Percentiles rank a stretch among this genome's conserved stretches.
These are phyloP conservation scores for Pseudachorutes palmiensis DNA, from an alignment of 1,140 invertebrate species.

Conservation along the genomic window DNA sequence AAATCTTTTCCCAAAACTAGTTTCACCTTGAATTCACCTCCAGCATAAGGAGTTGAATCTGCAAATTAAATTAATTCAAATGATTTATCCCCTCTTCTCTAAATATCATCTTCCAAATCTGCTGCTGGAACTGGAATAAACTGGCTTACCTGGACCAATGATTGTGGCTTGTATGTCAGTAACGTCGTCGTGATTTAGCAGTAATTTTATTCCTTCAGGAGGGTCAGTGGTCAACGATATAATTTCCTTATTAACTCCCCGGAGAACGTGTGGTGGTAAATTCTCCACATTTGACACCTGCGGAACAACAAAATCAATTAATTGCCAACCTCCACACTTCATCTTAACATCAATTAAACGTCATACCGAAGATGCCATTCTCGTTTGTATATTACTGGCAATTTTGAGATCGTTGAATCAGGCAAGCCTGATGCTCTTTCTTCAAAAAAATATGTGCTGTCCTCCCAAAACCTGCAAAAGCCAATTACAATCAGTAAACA, in stretches of 20 bases:
- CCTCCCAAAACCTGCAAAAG: no score
- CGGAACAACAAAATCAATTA: neutral
- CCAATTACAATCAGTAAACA: neutral
- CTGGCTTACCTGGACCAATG: conserved; percentile 65
- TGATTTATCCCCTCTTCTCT: no score
- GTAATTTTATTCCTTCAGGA: conserved; percentile 79
- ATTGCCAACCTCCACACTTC: neutral
- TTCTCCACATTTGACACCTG: conserved; percentile 69
- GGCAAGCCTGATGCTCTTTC: neutral
- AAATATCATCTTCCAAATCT: no score
- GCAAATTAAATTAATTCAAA: conserved; percentile 39
- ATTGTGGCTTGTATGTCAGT: conserved; percentile 86
- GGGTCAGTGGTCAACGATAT: conserved; percentile 64
- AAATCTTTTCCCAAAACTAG: conserved; percentile 86
- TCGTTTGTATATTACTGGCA: conserved; percentile 7
- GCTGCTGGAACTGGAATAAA: neutral
- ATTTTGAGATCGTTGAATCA: conserved; percentile 8
- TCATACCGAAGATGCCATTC: conserved; percentile 16
- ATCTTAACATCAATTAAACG: neutral
- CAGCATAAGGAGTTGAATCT: conserved; percentile 77
- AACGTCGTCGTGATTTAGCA: conserved; percentile 80
- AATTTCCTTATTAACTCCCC: conserved; percentile 74
- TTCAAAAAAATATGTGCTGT: neutral
- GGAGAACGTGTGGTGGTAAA: conserved; percentile 81
- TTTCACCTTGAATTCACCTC: conserved; percentile 80